Evolutionary conservation across 2,797 vertebrate genomes (phyloP).

Genomic region (Pseudotriccus pelzelni): DNA sequence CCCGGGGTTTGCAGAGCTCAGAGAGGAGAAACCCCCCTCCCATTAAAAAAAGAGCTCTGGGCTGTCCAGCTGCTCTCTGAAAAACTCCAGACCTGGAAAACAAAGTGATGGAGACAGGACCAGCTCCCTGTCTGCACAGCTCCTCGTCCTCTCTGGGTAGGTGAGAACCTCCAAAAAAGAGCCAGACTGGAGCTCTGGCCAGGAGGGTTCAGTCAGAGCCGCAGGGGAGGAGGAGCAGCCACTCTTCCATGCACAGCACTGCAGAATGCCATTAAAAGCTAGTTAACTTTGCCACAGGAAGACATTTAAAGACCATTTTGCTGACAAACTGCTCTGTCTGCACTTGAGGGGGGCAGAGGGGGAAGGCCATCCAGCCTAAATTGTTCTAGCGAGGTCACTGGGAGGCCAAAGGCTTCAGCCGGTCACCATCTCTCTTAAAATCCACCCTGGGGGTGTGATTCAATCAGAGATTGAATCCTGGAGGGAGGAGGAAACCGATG

Average conservation of each 20-base stretch:
- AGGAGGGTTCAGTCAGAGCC: not conserved
- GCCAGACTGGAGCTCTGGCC: not conserved
- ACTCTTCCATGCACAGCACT: not conserved
- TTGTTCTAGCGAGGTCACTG: not conserved
- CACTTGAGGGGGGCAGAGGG: not conserved
- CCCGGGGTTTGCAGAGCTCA: not conserved
- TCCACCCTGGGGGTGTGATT: not conserved
- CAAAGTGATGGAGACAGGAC: not conserved
- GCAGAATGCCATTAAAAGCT: conserved; percentile 33
- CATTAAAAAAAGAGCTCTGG: not conserved
- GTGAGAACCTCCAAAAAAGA: not conserved
- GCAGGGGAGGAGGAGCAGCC: not conserved
- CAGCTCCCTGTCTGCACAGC: not conserved
- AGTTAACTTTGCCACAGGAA: not conserved
- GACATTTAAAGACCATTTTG: conserved; percentile 6
- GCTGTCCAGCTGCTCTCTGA: not conserved
- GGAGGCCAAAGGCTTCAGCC: conserved; percentile 7
- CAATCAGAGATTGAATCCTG: not conserved
- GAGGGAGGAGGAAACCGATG: not conserved
- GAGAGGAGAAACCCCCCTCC: not conserved
- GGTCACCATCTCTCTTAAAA: not conserved
- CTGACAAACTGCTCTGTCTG: not conserved
- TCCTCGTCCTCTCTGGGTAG: not conserved
- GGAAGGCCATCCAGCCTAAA: not conserved
- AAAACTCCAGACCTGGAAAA: not conserved